Evolutionary conservation across 1,140 invertebrate species (phyloP).

Genomic region (Diorhabda elongata): DNA sequence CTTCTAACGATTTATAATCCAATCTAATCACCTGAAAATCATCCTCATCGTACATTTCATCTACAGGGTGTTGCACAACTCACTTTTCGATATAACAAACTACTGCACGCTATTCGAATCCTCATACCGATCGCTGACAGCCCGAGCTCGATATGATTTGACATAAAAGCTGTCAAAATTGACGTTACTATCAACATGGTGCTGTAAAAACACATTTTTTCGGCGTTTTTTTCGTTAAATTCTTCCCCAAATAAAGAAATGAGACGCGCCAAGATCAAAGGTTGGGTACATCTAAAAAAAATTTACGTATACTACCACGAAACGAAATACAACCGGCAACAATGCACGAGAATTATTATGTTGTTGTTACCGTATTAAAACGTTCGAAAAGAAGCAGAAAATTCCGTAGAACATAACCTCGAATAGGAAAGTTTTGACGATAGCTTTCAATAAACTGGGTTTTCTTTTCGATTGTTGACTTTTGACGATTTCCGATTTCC

Average conservation of each 20-base stretch:
- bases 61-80: conserved; percentile 4
- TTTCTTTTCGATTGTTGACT: too few species aligned
- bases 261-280: conserved; percentile 49
- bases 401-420: too few species aligned
- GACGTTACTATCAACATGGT: conserved; percentile 28
- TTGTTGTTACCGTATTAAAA: too few species aligned
- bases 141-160: conserved; percentile 46
- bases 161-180: conserved; percentile 29
- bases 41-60: too few species aligned
- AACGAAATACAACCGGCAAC: too few species aligned
- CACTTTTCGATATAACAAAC: conserved; percentile 63
- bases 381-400: too few species aligned
- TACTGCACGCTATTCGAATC: conserved; percentile 55
- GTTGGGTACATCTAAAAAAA: conserved; percentile 48
- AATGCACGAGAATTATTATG: too few species aligned
- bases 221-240: conserved; percentile 20
- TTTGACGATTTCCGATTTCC: too few species aligned
- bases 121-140: conserved; percentile 57
- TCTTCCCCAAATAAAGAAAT: conserved; percentile 26
- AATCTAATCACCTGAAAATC: conserved; percentile 54
- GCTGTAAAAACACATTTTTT: conserved; percentile 29
- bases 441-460: too few species aligned
- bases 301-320: background rate
- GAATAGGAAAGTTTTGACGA: too few species aligned
- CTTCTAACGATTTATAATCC: conserved; percentile 61